Evolutionary conservation across 1,140 invertebrate species (phyloP), one percentile per base, ranked within the genome.

Genomic region (Bombus vancouverensis): DNA sequence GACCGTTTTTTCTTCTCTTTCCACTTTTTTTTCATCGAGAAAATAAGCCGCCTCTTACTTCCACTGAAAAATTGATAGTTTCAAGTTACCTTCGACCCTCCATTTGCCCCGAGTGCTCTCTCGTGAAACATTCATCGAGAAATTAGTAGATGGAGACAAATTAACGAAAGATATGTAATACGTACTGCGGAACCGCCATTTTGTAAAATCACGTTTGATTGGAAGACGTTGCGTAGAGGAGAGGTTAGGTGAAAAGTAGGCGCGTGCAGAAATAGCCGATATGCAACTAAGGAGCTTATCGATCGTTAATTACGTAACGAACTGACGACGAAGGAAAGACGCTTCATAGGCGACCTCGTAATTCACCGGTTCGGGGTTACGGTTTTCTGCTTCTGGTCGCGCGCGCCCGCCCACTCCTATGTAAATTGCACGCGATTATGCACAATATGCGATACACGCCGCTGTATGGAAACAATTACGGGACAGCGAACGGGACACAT

Each of bases 401-500:
- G 42, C 10, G 37, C 37, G 9, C 12, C 5, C 37, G 37, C 25
- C 39, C 8, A 9, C 44, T 28, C 42, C 25, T 57, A 65, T 42
- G 39, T 42, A 79, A 44, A 79, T 79, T 37, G 34, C 25, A 22
- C 44, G 44, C 25, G 39, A 75, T 82, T 74, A 75, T 75, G 71
- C 32, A 37, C 65, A 39, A n/a, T 78, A 57, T 34, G 72, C 22
- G 34, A 78, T 22, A 42, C 65, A n/a, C 34, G 10, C 9, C 34
- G 70, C 37, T 53, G 32, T 44, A 74, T 65, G 44, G 81, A 68
- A 84, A 84, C 75, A 84, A 84, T 71, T 77, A 78, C 12, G 47
- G 75, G 44, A 70, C 28, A 65, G 32, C 53, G 13, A n/a, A 53
- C 42, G 44, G 42, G 8, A 75, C 57, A 44, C 32, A 13, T 82